Evolutionary conservation across 2,113 vertebrate genomes (phyloP), one percentile per base, ranked within the genome.

Genomic region (Symphodus melops): DNA sequence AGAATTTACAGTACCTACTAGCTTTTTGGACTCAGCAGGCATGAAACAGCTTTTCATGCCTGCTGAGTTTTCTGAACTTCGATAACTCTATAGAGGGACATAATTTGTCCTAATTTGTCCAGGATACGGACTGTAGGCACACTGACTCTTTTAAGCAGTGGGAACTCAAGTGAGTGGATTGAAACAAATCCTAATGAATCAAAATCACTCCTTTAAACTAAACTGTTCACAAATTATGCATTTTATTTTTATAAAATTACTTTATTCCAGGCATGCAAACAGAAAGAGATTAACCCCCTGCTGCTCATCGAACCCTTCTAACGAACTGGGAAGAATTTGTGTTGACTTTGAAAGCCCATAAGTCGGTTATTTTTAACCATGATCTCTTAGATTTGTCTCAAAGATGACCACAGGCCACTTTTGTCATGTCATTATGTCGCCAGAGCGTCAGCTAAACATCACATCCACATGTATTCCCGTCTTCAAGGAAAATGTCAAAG

Each of bases 401-500:
- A 79, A 75, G 46, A 20, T 60, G 33, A 68, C 72, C 11, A 33
- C 42, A 68, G 20, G 61, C 68, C 39, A 28, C 76, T 87, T 60
- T 64, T 65, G 82, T 82, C 16, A 57, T 81, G 77, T 80, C 75
- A 62, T 51, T 33, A 33, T 25, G 55, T 67, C 23, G 72, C 84
- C 41, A 62, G 58, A 0, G 65, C 68, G 20, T 84, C 81, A 86
- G 78, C 75, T 63, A 87, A 87, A 71, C 75, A 83, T 70, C 19
- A 63, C 46, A 82, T 88, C 79, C 54, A 28, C 28, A 77, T 84
- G 75, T 52, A 57, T 85, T 82, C 78, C 64, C 17, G 75, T 86
- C 85, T 85, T 91, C 83, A 87, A 91, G 89, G 89, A 88, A 88
- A 84, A 69, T 57, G 77, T 86, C 84, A 83, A 53, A 72, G 67